phyloP scores from a whole-genome alignment of 2,888 invertebrate species.

The Heterodera filipjevi region DNA sequence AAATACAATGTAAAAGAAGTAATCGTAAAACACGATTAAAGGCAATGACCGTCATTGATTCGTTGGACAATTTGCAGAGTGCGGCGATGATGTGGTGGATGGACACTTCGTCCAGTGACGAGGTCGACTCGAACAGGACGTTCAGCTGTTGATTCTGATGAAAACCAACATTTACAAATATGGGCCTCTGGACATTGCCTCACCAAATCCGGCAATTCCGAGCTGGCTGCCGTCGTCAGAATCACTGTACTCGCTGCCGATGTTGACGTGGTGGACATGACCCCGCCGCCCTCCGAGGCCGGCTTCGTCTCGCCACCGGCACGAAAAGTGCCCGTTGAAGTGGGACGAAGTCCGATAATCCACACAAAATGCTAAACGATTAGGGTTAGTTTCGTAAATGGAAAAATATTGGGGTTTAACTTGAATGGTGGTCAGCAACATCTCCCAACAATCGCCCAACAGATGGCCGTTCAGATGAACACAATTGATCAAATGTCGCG shows the following conservation, averaged over 20 bases:
- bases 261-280: slow-evolving; percentile 31
- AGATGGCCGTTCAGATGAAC: slow-evolving; percentile 90
- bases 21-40: neutral
- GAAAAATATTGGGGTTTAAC: neutral
- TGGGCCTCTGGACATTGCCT: slow-evolving; percentile 43
- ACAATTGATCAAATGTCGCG: slow-evolving; percentile 84
- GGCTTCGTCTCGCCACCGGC: slow-evolving; percentile 50
- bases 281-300: slow-evolving; percentile 11
- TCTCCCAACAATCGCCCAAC: slow-evolving; percentile 90
- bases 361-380: slow-evolving; percentile 82
- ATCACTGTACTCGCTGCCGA: slow-evolving; percentile 69
- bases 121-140: slow-evolving; percentile 48
- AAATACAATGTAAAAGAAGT: neutral
- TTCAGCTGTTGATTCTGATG: slow-evolving; percentile 41
- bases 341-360: slow-evolving; percentile 93
- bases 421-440: slow-evolving; percentile 79
- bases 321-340: slow-evolving; percentile 83
- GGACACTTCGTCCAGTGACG: slow-evolving; percentile 48
- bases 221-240: slow-evolving; percentile 93
- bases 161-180: neutral
- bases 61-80: slow-evolving; percentile 89
- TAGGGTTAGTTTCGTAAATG: neutral
- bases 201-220: slow-evolving; percentile 82
- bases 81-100: slow-evolving; percentile 94
- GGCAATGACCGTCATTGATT: slow-evolving; percentile 72